Conservation (phyloP, 2,888 invertebrate species). For the Dorcus parallelipipedus region DNA sequence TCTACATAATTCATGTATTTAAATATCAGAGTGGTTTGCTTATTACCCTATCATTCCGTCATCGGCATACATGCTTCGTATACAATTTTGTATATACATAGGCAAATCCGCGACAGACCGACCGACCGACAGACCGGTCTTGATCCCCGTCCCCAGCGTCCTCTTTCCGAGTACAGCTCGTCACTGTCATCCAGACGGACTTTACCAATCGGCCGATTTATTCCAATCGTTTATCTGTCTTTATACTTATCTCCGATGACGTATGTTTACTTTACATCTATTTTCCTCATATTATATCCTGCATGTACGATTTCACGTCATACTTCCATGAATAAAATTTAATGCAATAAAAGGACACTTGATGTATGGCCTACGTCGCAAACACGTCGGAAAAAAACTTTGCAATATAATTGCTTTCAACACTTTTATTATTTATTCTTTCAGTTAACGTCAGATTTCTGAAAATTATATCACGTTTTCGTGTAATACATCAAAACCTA, state of each 20-base stretch:
- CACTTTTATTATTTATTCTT: too few relatives aligned
- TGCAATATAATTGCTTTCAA: too few relatives aligned
- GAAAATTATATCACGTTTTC: too few relatives aligned
- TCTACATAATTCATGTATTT: conserved; percentile 52
- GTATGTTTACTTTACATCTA: conserved; percentile 21
- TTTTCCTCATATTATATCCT: conserved; percentile 4
- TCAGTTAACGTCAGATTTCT: too few relatives aligned
- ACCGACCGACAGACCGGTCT: too few relatives aligned
- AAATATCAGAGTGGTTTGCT: conserved; percentile 47
- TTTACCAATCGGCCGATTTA: conserved; percentile 30
- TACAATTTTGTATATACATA: not conserved
- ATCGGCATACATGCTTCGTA: conserved; percentile 28
- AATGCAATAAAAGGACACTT: too few relatives aligned
- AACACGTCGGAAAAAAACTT: too few relatives aligned
- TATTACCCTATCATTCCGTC: conserved; percentile 49
- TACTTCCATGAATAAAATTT: too few relatives aligned
- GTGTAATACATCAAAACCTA: too few relatives aligned
- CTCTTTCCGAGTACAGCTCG: not conserved
- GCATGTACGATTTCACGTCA: not conserved
- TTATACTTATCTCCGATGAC: conserved; percentile 23
- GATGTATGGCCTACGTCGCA: too few relatives aligned
- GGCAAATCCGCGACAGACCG: conserved; percentile 1
- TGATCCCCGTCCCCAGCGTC: not conserved
- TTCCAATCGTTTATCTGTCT: conserved; percentile 32
- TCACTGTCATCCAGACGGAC: conserved; percentile 28